Base-by-base conservation (phyloP, 2,888 invertebrate genomes). In the Steinernema scapterisci region DNA sequence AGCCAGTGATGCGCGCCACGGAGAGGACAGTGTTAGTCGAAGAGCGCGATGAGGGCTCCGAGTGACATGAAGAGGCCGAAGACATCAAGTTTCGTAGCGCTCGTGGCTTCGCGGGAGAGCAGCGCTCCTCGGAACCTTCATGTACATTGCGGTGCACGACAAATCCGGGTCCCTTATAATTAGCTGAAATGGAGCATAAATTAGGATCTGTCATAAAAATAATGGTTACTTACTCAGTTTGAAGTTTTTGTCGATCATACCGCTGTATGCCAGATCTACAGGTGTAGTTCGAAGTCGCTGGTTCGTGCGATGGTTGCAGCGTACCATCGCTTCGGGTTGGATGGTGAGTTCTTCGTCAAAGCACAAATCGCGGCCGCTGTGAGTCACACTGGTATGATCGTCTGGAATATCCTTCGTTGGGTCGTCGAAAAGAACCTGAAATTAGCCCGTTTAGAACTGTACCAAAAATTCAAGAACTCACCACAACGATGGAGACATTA, bases 401-500 rank as follows among this genome's bases (percentile, higher is more conserved):
- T 21, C 31, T 0, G 19, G 1, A 46, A 73, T 16, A 0, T 46
- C 19, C 13, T 13, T 11, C 11, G 45, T 31, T 7, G 46, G 56
- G 13, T 43, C 31, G 38, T 76, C 76, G 19, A 76, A 70, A 0
- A 75, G 13, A 19, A 73, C 45, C 75, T 75, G 71, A 23, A 48
- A 21, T 3, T 11, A 31, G 2, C 38, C 5, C 13, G 13, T 48
- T 16, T 48, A 48, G n/a, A 38, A 48, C 3, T 48, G 5, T 48
- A 3, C 16, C 13, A 3, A 48, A 19, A 54, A 2, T 21, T 19
- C 3, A 19, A 54, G 90, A 43, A 92, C 96, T 93, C 23, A 97
- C 90, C 0, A 94, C 93, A 23, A 97, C 93, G 63, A 95, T 95
- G 16, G 95, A 95, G 0, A 96, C 95, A 88, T 97, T 97, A 89